Conservation (phyloP, 2,888 invertebrate species). For the Mimumesa dahlbomi region DNA sequence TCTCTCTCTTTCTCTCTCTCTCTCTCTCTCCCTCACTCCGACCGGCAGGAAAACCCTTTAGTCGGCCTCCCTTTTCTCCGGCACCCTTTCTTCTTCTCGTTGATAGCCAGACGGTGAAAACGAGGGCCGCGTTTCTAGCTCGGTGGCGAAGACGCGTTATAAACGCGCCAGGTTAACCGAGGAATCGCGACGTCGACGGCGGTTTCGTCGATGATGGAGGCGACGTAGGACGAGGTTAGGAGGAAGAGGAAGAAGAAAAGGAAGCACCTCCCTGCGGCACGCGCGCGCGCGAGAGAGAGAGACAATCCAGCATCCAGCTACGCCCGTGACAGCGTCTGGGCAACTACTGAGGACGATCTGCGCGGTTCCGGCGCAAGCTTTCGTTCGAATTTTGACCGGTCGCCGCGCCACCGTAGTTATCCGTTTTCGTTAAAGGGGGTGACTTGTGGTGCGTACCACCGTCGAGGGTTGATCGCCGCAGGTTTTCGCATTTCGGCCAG, state of each 20-base stretch:
- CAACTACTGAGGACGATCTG: conserved; percentile 74
- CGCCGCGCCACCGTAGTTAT: conserved; percentile 69
- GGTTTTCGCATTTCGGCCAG: no score
- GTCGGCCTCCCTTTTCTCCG: conserved; percentile 56
- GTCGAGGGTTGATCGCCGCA: conserved; percentile 1
- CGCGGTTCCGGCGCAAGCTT: conserved; percentile 76
- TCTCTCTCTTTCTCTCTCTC: conserved; percentile 32
- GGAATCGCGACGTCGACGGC: conserved; percentile 29
- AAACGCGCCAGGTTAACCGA: conserved; percentile 12
- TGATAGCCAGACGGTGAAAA: conserved; percentile 14
- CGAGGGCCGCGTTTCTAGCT: conserved; percentile 33
- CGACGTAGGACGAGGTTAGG: conserved; percentile 51
- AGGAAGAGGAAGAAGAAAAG: conserved; percentile 67
- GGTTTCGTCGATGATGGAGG: conserved; percentile 14
- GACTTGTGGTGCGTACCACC: conserved; percentile 27
- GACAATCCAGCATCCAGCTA: conserved; percentile 76
- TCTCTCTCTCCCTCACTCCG: conserved; percentile 33
- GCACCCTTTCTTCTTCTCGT: conserved; percentile 47
- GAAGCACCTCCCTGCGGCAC: conserved; percentile 67
- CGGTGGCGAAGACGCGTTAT: background rate
- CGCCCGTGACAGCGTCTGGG: conserved; percentile 79
- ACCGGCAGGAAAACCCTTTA: conserved; percentile 50
- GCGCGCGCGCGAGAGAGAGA: conserved; percentile 67
- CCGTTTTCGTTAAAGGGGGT: conserved; percentile 41
- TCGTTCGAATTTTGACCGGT: conserved; percentile 73